Percentiles rank a stretch among this genome's conserved stretches.
Evolutionary conservation across 2,888 invertebrate genomes (phyloP).

Genomic region (Drosophila colorata): DNA sequence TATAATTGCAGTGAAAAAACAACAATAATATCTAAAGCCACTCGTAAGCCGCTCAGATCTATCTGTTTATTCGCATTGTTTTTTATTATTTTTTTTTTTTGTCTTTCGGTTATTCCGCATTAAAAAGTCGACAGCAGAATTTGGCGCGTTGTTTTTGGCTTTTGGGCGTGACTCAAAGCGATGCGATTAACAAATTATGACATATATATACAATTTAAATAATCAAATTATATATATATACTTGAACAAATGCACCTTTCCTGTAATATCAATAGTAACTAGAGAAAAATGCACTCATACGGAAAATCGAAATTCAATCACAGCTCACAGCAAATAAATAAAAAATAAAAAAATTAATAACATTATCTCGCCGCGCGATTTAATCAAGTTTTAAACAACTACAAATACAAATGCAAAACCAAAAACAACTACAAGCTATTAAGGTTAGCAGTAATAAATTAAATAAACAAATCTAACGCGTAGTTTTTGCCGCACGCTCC

Average conservation of each 20-base stretch:
- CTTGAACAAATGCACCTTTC: not conserved
- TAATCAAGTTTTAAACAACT: slow-evolving; percentile 46
- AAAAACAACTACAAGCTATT: slow-evolving; percentile 31
- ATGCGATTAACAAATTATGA: slow-evolving; percentile 15
- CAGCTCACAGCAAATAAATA: slow-evolving; percentile 2
- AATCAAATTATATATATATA: not conserved
- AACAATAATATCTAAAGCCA: slow-evolving; percentile 16
- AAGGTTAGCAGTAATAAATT: slow-evolving; percentile 61
- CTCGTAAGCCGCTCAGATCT: slow-evolving; percentile 18
- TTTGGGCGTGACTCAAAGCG: slow-evolving; percentile 13
- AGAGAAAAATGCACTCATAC: slow-evolving; percentile 17
- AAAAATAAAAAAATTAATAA: not conserved
- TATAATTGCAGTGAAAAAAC: slow-evolving; percentile 23
- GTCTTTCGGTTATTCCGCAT: slow-evolving; percentile 1
- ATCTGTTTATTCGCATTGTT: slow-evolving; percentile 10
- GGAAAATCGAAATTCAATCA: slow-evolving; percentile 18
- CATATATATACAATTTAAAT: not conserved
- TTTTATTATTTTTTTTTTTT: too few species aligned
- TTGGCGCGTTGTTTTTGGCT: slow-evolving; percentile 25
- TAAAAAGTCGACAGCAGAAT: slow-evolving; percentile 2
- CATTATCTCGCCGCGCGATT: slow-evolving; percentile 30
- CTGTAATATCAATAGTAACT: not conserved
- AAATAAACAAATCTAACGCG: slow-evolving; percentile 63
- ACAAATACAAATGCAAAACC: slow-evolving; percentile 15
- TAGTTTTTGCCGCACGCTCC: slow-evolving; percentile 49